These are phyloP conservation scores for Natator depressus DNA, from an alignment of 2,113 vertebrate genomes.

Conservation along the genomic window DNA sequence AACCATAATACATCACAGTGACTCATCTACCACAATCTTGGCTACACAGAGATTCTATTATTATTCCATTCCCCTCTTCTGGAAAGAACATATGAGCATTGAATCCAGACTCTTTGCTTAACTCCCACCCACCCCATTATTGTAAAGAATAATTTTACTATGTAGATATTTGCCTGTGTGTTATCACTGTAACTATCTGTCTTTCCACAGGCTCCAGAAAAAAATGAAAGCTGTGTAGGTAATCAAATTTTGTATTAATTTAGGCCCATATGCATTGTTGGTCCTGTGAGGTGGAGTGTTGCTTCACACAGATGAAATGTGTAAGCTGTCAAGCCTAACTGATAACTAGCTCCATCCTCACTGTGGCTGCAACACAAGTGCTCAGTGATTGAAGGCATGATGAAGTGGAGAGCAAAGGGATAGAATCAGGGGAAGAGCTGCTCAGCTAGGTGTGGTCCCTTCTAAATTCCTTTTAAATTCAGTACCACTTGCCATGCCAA, in stretches of 20 bases:
- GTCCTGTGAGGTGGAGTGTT: background rate
- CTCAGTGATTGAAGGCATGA: background rate
- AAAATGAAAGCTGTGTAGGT: background rate
- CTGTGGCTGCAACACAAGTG: background rate
- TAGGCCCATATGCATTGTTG: background rate
- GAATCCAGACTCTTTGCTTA: fast-evolving
- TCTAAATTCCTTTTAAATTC: background rate
- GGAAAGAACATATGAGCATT: background rate
- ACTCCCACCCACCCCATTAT: background rate
- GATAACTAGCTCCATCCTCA: background rate
- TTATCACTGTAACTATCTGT: background rate
- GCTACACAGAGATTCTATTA: fast-evolving
- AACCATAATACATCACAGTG: fast-evolving
- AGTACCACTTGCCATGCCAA: background rate
- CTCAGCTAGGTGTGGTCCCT: background rate
- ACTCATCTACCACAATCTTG: fast-evolving
- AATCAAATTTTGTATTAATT: background rate
- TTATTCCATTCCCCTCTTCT: fast-evolving
- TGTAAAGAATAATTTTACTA: background rate
- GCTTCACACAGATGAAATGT: background rate
- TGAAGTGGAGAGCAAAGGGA: background rate
- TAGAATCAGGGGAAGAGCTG: background rate
- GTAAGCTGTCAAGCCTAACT: background rate
- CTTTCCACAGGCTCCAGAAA: background rate
- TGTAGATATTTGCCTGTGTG: background rate